Percentiles rank a stretch among this genome's conserved stretches.
Evolutionary conservation across 1,140 invertebrate genomes (phyloP).

Genomic region (Drosophila nigrodunni): DNA sequence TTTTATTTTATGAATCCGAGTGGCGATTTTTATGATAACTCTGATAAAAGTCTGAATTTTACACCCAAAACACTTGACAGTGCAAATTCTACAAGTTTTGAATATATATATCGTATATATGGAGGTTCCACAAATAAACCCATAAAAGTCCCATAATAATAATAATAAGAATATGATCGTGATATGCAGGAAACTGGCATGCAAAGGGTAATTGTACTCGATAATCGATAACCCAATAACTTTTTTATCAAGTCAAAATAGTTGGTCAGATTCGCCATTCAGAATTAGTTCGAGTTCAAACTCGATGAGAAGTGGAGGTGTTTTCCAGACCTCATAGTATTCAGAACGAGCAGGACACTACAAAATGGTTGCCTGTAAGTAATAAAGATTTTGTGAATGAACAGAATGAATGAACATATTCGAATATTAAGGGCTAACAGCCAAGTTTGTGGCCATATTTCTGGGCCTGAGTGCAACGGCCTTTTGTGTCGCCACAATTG

Average conservation of each 20-base stretch:
- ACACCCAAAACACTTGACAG: background rate
- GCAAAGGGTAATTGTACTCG: constrained; percentile 7
- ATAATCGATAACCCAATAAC: constrained; percentile 32
- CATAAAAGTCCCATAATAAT: constrained; percentile 26
- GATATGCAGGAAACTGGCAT: background rate
- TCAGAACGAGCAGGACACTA: constrained; percentile 32
- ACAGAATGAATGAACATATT: background rate
- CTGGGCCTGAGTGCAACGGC: constrained; percentile 74
- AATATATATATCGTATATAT: constrained; percentile 18
- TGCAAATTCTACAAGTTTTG: background rate
- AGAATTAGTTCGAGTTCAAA: constrained; percentile 54
- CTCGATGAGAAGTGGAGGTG: constrained; percentile 55
- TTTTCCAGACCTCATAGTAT: constrained; percentile 20
- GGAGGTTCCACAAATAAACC: constrained; percentile 18
- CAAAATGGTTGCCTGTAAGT: constrained; percentile 73
- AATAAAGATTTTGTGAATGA: background rate
- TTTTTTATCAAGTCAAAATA: constrained; percentile 66
- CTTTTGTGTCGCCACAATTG: constrained; percentile 85
- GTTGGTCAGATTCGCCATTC: constrained; percentile 54
- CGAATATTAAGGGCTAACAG: constrained; percentile 65
- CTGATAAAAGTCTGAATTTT: constrained; percentile 6
- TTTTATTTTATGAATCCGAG: constrained; percentile 46
- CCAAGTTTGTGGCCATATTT: constrained; percentile 72
- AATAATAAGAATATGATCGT: constrained; percentile 11
- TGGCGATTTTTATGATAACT: constrained; percentile 66